These are phyloP conservation scores for Halichoeres trimaculatus DNA, from an alignment of 2,113 vertebrate species.

Conservation along the genomic window DNA sequence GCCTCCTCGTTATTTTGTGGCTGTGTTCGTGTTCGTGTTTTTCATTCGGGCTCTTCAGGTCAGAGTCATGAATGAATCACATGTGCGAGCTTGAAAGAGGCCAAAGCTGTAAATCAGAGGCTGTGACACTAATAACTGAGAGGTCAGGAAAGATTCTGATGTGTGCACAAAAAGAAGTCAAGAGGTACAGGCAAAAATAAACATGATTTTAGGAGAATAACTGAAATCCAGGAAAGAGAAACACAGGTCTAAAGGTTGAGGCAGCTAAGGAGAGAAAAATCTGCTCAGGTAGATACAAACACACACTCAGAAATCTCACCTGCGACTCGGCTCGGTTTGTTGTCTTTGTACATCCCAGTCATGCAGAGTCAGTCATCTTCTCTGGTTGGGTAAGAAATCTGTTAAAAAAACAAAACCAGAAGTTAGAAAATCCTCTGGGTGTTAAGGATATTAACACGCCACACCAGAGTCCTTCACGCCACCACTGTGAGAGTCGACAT, in stretches of 20 bases:
- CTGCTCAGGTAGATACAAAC: neutral
- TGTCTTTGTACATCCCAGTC: conserved; percentile 81
- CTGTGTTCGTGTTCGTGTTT: neutral
- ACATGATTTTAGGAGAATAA: neutral
- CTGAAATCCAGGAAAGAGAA: conserved; percentile 1
- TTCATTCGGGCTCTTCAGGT: neutral
- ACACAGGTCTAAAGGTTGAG: neutral
- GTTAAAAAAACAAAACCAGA: conserved; percentile 55
- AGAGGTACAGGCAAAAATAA: conserved; percentile 25
- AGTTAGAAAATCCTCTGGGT: conserved; percentile 34
- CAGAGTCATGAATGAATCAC: conserved; percentile 26
- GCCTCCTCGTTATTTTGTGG: neutral
- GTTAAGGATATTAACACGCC: conserved; percentile 34
- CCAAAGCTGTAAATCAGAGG: conserved; percentile 17
- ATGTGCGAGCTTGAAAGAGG: conserved; percentile 3
- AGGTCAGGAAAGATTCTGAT: neutral
- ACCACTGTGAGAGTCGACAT: conserved; percentile 5
- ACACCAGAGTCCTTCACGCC: neutral
- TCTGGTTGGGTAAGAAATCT: conserved; percentile 48
- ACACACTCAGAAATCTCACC: conserved; percentile 70
- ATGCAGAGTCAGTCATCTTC: conserved; percentile 27
- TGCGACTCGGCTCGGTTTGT: conserved; percentile 73
- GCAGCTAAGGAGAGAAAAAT: neutral
- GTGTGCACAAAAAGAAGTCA: conserved; percentile 17
- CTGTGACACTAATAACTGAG: conserved; percentile 21